Percentiles rank a stretch among this genome's conserved stretches.
These are phyloP conservation scores for Dryobotodes eremita DNA, from an alignment of 2,888 invertebrate genomes.

Conservation along the genomic window DNA sequence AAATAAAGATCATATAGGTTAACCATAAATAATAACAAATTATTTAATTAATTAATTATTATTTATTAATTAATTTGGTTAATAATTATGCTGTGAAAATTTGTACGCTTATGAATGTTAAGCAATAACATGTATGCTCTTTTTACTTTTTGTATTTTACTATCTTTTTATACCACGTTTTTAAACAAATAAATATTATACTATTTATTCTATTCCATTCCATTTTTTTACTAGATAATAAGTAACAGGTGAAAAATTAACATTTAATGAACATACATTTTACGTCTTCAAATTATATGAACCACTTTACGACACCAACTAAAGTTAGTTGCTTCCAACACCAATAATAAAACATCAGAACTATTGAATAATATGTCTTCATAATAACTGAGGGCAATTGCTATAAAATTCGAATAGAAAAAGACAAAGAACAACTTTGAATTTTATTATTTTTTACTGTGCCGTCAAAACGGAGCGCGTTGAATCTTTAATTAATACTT, in stretches of 20 bases:
- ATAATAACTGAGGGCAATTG: conserved; percentile 37
- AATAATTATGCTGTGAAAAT: too few species aligned
- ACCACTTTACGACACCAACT: conserved; percentile 47
- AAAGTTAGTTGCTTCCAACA: conserved; percentile 35
- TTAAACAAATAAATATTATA: too few species aligned
- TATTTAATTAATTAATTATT: too few species aligned
- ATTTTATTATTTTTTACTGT: conserved; percentile 67
- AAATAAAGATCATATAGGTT: conserved; percentile 17
- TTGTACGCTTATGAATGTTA: too few species aligned
- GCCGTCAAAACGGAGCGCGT: conserved; percentile 78
- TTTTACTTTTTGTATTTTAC: too few species aligned
- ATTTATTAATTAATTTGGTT: too few species aligned
- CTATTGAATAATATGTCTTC: conserved; percentile 35
- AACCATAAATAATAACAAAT: too few species aligned
- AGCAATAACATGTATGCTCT: too few species aligned
- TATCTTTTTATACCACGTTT: too few species aligned
- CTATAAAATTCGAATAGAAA: conserved; percentile 50
- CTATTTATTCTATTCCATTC: too few species aligned
- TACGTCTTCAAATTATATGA: conserved; percentile 34
- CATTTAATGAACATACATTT: conserved; percentile 24
- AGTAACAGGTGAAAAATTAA: conserved; percentile 42
- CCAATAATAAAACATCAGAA: conserved; percentile 28
- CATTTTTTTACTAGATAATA: too few species aligned
- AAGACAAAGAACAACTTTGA: conserved; percentile 47
- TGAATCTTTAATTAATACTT: conserved; percentile 86